Percentiles rank a stretch among this genome's conserved stretches.
Conservation (phyloP, 2,797 vertebrate genomes). For the Glyptemys insculpta region DNA sequence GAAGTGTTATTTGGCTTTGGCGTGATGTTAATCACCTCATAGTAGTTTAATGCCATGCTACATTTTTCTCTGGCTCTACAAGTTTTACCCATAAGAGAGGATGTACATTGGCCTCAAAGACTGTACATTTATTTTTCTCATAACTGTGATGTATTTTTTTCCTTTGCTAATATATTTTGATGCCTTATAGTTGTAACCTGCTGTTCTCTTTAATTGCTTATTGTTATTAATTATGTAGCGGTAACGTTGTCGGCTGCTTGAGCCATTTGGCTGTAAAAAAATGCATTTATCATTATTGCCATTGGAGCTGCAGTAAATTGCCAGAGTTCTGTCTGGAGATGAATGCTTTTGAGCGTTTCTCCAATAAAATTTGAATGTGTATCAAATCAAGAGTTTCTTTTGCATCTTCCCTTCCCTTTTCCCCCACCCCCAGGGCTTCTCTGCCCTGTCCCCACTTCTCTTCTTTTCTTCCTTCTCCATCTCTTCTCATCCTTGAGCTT, state of each 20-base stretch:
- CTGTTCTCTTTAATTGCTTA: conserved; percentile 83
- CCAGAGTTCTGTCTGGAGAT: conserved; percentile 65
- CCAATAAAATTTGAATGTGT: conserved; percentile 65
- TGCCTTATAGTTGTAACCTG: conserved; percentile 74
- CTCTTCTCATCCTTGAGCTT: neutral
- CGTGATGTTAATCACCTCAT: conserved; percentile 65
- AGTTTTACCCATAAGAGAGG: conserved; percentile 55
- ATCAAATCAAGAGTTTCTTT: conserved; percentile 55
- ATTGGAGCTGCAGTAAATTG: conserved; percentile 68
- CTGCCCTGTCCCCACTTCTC: neutral
- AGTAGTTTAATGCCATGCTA: conserved; percentile 46
- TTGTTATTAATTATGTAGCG: conserved; percentile 82
- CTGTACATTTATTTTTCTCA: conserved; percentile 61
- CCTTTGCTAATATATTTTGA: conserved; percentile 72
- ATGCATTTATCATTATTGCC: conserved; percentile 78
- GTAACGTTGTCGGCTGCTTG: conserved; percentile 70
- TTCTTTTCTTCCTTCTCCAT: neutral
- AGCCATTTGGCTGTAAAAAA: conserved; percentile 76
- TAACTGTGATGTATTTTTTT: conserved; percentile 49
- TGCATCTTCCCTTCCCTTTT: neutral
- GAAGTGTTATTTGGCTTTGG: conserved; percentile 52
- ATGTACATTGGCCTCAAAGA: conserved; percentile 33
- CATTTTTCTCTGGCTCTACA: conserved; percentile 44
- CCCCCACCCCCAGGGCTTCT: neutral
- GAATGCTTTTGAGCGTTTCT: conserved; percentile 58